These are phyloP conservation scores for Lontra canadensis DNA, from an alignment of 2,113 vertebrate genomes.

Conservation along the genomic window DNA sequence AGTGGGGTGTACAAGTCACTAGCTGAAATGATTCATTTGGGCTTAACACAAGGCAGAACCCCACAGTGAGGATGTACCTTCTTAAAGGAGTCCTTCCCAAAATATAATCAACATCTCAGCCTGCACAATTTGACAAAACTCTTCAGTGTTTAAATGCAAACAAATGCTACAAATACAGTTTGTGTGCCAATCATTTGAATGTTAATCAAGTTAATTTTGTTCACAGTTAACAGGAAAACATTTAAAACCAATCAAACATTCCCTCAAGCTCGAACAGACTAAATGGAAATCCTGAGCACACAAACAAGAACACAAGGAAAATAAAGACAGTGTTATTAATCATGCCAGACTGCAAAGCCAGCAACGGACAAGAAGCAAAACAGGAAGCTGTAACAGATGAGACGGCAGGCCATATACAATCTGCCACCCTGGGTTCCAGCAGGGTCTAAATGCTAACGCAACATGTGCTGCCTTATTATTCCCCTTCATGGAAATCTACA, in stretches of 20 bases:
- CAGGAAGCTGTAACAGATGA: background rate
- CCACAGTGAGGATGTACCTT: background rate
- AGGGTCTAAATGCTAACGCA: background rate
- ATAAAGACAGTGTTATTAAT: slow-evolving; percentile 70
- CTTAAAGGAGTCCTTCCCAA: background rate
- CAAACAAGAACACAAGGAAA: slow-evolving; percentile 48
- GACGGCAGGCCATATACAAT: background rate
- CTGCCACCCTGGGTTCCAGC: background rate
- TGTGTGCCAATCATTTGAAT: background rate
- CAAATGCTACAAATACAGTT: background rate
- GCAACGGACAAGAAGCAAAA: background rate
- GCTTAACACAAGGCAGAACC: background rate
- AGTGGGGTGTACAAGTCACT: background rate
- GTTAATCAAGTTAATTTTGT: background rate
- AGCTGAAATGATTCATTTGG: background rate
- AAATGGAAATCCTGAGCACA: slow-evolving; percentile 66
- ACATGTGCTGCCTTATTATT: background rate
- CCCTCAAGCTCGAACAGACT: slow-evolving; percentile 53
- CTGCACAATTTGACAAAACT: background rate
- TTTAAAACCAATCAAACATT: slow-evolving; percentile 57
- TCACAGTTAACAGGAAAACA: slow-evolving; percentile 37
- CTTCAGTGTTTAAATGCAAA: background rate
- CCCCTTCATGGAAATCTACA: background rate
- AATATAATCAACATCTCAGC: background rate
- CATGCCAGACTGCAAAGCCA: slow-evolving; percentile 56